Percentiles rank a stretch among this genome's conserved stretches.
Conservation (phyloP, 2,888 invertebrate species). For the Globia sparganii region DNA sequence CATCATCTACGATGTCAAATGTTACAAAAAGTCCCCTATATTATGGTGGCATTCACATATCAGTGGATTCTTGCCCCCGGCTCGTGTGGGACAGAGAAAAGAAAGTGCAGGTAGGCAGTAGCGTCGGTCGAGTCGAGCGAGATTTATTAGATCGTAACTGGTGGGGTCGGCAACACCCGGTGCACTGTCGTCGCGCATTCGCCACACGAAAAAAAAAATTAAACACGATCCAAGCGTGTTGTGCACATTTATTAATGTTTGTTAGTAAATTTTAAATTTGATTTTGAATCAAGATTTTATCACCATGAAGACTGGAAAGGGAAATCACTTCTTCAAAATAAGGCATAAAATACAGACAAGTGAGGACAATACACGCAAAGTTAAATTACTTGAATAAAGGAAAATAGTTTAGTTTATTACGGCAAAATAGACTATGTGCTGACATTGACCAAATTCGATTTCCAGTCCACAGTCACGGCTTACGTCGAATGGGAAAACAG, state of each 20-base stretch:
- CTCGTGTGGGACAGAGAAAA: slow-evolving; percentile 87
- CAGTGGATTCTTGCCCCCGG: slow-evolving; percentile 73
- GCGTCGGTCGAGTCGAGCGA: slow-evolving; percentile 77
- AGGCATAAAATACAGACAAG: background rate
- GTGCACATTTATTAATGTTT: slow-evolving; percentile 45
- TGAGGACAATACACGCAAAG: background rate
- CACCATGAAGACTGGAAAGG: background rate
- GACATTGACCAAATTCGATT: slow-evolving; percentile 14
- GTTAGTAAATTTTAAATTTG: slow-evolving; percentile 33
- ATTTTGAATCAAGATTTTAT: slow-evolving; percentile 2
- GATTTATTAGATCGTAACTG: slow-evolving; percentile 90
- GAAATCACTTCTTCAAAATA: slow-evolving; percentile 1
- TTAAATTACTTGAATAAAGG: background rate
- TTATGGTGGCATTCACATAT: slow-evolving; percentile 77
- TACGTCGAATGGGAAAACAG: slow-evolving; percentile 32
- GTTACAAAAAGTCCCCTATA: slow-evolving; percentile 74
- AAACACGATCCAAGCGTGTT: slow-evolving; percentile 59
- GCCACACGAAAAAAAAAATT: slow-evolving; percentile 67
- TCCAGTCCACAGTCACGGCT: slow-evolving; percentile 8
- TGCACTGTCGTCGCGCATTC: slow-evolving; percentile 76
- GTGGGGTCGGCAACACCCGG: slow-evolving; percentile 84
- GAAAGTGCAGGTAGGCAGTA: slow-evolving; percentile 88
- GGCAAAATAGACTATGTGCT: background rate
- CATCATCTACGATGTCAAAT: slow-evolving; percentile 70
- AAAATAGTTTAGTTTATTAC: background rate